Evolutionary conservation across 2,888 invertebrate species (phyloP).

Genomic region (Syrphus vitripennis): DNA sequence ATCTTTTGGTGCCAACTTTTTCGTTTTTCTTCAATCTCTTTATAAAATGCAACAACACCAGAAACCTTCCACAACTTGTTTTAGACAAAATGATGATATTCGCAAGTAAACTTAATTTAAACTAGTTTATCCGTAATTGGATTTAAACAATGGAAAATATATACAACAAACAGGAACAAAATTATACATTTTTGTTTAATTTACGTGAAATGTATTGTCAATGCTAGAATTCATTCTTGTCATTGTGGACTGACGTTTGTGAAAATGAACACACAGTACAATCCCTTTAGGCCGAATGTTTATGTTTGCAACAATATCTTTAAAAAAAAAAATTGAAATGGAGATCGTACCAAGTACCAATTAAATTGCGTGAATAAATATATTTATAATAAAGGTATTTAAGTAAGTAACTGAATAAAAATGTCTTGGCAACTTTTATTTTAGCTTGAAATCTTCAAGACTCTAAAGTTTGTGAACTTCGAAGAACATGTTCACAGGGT

Average conservation of each 20-base stretch:
- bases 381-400: too few species aligned
- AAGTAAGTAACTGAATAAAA: too few species aligned
- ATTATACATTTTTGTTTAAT: slow-evolving; percentile 28
- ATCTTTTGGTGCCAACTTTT: slow-evolving; percentile 24
- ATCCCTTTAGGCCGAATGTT: not conserved
- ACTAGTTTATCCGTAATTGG: slow-evolving; percentile 47
- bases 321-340: too few species aligned
- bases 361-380: too few species aligned
- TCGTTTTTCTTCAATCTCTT: not conserved
- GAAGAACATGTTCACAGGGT: too few species aligned
- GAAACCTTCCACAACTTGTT: not conserved
- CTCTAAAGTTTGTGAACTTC: too few species aligned
- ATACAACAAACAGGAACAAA: slow-evolving; percentile 10
- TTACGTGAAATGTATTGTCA: slow-evolving; percentile 33
- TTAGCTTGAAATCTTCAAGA: too few species aligned
- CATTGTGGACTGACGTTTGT: slow-evolving; percentile 7
- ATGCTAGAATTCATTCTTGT: not conserved
- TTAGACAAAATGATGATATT: not conserved
- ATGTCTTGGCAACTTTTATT: too few species aligned
- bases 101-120: not conserved
- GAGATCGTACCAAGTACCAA: too few species aligned
- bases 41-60: not conserved
- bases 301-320: too few species aligned
- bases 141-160: slow-evolving; percentile 10
- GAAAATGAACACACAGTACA: slow-evolving; percentile 3